phyloP scores from a whole-genome alignment of 2,113 vertebrate genomes.

The Vireo altiloquus region DNA sequence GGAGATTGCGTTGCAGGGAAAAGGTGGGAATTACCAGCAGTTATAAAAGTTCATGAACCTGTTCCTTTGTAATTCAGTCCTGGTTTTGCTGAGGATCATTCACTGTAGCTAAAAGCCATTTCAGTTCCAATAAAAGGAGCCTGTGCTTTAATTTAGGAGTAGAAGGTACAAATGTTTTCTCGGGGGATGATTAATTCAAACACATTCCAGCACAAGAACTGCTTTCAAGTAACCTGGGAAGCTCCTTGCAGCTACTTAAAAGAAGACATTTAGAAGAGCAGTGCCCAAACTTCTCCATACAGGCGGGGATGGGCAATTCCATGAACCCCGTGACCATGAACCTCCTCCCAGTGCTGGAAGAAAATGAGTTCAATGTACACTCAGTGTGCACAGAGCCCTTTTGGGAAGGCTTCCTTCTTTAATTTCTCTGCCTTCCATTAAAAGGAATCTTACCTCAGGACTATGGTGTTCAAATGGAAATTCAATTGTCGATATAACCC shows the following conservation, averaged over 20 bases:
- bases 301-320: neutral
- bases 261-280: neutral
- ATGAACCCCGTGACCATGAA: fast-evolving
- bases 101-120: neutral
- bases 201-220: neutral
- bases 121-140: neutral
- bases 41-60: neutral
- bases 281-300: fast-evolving
- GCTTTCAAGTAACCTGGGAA: neutral
- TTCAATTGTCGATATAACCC: neutral
- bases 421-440: neutral
- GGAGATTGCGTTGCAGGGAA: fast-evolving
- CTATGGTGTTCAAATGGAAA: neutral
- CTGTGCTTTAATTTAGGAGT: neutral
- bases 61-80: neutral
- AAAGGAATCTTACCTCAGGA: neutral
- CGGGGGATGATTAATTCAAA: neutral
- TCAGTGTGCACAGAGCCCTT: too few species aligned
- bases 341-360: neutral
- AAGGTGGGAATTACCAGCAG: neutral
- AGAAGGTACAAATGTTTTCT: neutral
- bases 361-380: fast-evolving
- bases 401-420: neutral
- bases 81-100: neutral
- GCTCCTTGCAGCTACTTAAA: neutral